phyloP scores from a whole-genome alignment of 2,113 vertebrate species.

The Charadrius vociferus region DNA sequence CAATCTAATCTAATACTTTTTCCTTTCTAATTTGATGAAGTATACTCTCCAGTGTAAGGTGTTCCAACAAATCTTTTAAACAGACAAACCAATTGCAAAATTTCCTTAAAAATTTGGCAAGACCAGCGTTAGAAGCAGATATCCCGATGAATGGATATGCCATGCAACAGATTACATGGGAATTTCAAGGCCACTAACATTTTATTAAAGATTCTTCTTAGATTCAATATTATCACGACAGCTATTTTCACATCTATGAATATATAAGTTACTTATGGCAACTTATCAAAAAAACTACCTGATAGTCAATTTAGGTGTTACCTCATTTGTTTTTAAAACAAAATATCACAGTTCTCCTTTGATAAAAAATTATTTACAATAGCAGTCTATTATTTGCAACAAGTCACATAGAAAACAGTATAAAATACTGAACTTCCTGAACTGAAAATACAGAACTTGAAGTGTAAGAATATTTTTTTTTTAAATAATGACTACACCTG shows the following conservation, averaged over 20 bases:
- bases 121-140: neutral
- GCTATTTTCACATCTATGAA: neutral
- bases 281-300: neutral
- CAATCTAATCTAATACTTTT: neutral
- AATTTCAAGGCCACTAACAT: neutral
- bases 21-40: neutral
- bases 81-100: neutral
- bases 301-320: neutral
- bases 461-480: neutral
- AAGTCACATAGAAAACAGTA: neutral
- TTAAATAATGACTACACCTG: neutral
- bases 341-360: neutral
- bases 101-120: neutral
- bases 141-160: neutral
- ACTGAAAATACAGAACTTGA: neutral
- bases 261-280: neutral
- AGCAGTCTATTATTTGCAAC: neutral
- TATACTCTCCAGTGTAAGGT: neutral
- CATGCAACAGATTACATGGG: neutral
- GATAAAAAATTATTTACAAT: neutral
- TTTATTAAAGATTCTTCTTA: neutral
- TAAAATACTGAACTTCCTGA: neutral
- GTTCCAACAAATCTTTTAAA: neutral
- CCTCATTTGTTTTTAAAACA: neutral
- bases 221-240: neutral